Conservation (phyloP, 2,888 invertebrate species). For the Eristalis tenax region DNA sequence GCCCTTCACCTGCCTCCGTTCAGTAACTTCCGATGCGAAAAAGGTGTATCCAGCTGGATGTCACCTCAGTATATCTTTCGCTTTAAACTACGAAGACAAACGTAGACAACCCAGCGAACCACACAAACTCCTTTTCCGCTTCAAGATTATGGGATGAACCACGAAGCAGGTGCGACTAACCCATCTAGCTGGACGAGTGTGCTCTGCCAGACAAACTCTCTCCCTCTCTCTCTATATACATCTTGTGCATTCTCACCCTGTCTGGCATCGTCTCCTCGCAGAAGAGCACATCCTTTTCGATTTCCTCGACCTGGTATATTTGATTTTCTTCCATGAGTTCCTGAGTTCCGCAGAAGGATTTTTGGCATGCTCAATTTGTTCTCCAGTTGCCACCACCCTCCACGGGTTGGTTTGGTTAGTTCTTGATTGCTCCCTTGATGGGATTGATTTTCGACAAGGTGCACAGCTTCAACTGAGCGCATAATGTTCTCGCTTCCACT, state of each 20-base stretch:
- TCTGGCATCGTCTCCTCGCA: neutral
- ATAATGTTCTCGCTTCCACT: conserved; percentile 72
- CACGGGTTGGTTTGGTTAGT: conserved; percentile 52
- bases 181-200: conserved; percentile 17
- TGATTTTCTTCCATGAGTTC: conserved; percentile 55
- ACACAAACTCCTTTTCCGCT: conserved; percentile 42
- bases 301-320: conserved; percentile 56
- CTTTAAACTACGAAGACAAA: conserved; percentile 66
- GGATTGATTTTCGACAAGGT: conserved; percentile 63
- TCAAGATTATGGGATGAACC: conserved; percentile 30
- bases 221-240: neutral
- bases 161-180: conserved; percentile 61
- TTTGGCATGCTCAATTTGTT: conserved; percentile 69
- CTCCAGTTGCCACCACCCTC: conserved; percentile 21
- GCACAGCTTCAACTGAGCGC: conserved; percentile 63
- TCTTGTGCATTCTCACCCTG: neutral
- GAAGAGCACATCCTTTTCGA: conserved; percentile 49
- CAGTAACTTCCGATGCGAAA: conserved; percentile 46
- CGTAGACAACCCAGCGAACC: conserved; percentile 50
- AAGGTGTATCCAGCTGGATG: conserved; percentile 62
- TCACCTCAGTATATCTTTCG: conserved; percentile 58
- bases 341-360: conserved; percentile 37
- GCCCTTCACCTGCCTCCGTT: conserved; percentile 7
- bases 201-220: conserved; percentile 27
- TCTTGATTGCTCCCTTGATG: conserved; percentile 72